These are phyloP conservation scores for Mythimna albipuncta DNA, from an alignment of 2,888 invertebrate genomes.

Conservation along the genomic window DNA sequence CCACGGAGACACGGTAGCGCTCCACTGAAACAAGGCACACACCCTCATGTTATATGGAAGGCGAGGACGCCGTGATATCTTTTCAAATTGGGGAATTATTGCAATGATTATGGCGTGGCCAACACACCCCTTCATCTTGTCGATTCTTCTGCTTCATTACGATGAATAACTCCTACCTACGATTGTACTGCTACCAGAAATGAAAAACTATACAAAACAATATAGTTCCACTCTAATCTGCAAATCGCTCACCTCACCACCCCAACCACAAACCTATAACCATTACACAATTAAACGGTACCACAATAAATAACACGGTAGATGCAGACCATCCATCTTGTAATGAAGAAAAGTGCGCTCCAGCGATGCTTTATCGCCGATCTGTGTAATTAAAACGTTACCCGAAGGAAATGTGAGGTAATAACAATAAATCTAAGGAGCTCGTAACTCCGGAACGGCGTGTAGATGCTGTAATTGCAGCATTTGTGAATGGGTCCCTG, in stretches of 20 bases:
- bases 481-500: slow-evolving; percentile 61
- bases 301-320: slow-evolving; percentile 81
- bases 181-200: not conserved
- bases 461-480: slow-evolving; percentile 70
- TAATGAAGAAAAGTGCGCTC: slow-evolving; percentile 91
- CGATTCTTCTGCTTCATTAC: not conserved
- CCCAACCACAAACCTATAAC: slow-evolving; percentile 55
- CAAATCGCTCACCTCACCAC: slow-evolving; percentile 41
- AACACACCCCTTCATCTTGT: too few species aligned
- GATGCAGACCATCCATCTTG: slow-evolving; percentile 85
- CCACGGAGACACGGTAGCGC: too few species aligned
- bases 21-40: too few species aligned
- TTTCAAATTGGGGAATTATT: too few species aligned
- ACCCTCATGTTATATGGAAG: too few species aligned
- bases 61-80: too few species aligned
- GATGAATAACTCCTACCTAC: not conserved
- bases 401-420: slow-evolving; percentile 89
- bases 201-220: slow-evolving; percentile 11
- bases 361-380: slow-evolving; percentile 89
- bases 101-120: too few species aligned
- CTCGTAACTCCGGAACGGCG: slow-evolving; percentile 71
- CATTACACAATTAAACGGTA: slow-evolving; percentile 76
- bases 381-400: slow-evolving; percentile 91
- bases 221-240: slow-evolving; percentile 17
- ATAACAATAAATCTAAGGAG: slow-evolving; percentile 89